These are phyloP conservation scores for Selene dorsalis DNA, from an alignment of 2,797 vertebrate species.

Conservation along the genomic window DNA sequence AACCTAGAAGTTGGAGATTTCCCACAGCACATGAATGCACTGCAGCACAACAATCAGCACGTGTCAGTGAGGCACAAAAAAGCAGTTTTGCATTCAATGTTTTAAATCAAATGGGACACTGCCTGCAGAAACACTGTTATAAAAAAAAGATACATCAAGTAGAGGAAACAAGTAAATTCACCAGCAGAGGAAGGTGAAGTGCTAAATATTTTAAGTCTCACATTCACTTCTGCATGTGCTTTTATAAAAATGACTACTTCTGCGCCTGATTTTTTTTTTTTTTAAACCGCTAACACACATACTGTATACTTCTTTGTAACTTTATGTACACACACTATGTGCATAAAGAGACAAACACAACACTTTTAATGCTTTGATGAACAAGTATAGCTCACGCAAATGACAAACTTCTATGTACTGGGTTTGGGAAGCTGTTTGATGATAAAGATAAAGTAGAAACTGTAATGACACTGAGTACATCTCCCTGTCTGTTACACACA, in stretches of 20 bases:
- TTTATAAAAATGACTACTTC: background rate
- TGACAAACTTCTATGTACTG: background rate
- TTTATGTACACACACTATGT: background rate
- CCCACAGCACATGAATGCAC: background rate
- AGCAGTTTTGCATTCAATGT: background rate
- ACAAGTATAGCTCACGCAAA: background rate
- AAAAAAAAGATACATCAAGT: constrained; percentile 8
- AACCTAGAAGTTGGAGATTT: background rate
- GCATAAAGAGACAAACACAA: background rate
- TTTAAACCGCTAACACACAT: background rate
- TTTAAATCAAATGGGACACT: background rate
- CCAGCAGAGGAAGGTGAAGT: background rate
- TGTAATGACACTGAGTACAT: background rate
- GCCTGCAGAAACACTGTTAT: constrained; percentile 1
- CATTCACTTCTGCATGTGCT: background rate
- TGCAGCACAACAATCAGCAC: background rate
- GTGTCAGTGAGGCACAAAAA: background rate
- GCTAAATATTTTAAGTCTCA: constrained; percentile 15
- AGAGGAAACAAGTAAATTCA: background rate
- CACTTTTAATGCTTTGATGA: background rate
- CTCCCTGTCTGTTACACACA: no score
- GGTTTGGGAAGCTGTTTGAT: background rate
- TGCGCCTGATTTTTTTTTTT: background rate
- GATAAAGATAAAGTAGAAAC: background rate
- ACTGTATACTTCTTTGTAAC: background rate